Base-by-base conservation (phyloP, 2,888 invertebrate species). In the Calameuta filiformis region DNA sequence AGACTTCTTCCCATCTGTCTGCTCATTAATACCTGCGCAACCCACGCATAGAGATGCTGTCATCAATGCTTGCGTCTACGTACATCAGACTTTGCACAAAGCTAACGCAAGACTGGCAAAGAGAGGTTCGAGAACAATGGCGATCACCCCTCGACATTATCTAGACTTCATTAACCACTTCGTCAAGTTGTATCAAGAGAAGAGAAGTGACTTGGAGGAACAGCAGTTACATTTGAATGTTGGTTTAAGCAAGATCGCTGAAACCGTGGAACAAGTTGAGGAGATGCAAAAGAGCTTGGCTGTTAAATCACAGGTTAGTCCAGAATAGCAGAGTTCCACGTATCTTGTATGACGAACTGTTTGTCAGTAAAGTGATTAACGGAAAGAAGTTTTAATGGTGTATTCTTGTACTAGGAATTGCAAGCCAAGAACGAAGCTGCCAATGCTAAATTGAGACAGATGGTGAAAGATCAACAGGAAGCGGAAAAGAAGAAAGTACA, bases 101-200 rank as follows among this genome's bases (percentile, higher is more conserved):
- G 98, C 99, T 76, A 99, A 99, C 92, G 94, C 96, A 0, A 94
- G 98, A 76, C 94, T 99, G 77, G 95, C 96, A 11, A 98, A 98
- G 92, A 94, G 98, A 74, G 99, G 99, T 69, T 97, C 97, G 82
- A 94, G 98, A 80, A 98, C 98, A 30, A 99, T 98, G 96, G 98
- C 99, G 31, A 98, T 99, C 81, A 99, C 99, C 12, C 99, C 99
- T 6, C 94, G 96, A 79, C 99, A 99, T 92, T 99, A 98, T 92
- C 93, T 99, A 79, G 99, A 99, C 93, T 99, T 99, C 90, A 99
- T 99, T 89, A 97, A 98, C 92, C 99, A 99, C 93, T 99, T 99
- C 93, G 99, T 98, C 73, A 98, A 98, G 90, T 92, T 99, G 81
- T 98, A 98, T 92, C 97, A 97, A 84, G 99, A 99, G 92, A 99